These are phyloP conservation scores for Sebastes fasciatus DNA, from an alignment of 2,113 vertebrate genomes.

Conservation along the genomic window DNA sequence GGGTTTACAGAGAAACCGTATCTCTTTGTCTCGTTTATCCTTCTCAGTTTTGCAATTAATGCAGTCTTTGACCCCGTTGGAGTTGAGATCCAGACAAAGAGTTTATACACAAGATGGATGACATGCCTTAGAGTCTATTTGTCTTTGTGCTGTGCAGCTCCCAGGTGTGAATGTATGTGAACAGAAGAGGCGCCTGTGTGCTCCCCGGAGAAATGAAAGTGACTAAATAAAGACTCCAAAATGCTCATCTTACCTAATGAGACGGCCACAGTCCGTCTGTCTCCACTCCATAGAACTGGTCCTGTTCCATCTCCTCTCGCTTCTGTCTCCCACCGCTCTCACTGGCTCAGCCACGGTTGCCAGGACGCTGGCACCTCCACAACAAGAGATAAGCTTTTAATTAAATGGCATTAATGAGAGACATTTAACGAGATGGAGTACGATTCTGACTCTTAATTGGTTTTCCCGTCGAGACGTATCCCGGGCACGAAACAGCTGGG, in stretches of 20 bases:
- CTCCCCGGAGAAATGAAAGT: slow-evolving; percentile 18
- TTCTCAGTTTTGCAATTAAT: slow-evolving; percentile 47
- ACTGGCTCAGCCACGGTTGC: slow-evolving; percentile 26
- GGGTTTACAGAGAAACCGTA: neutral
- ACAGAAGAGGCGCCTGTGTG: neutral
- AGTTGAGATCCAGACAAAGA: slow-evolving; percentile 39
- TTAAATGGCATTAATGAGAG: slow-evolving; percentile 70
- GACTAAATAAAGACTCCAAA: slow-evolving; percentile 23
- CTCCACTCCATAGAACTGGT: slow-evolving; percentile 33
- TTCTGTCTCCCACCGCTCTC: slow-evolving; percentile 24
- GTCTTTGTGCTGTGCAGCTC: slow-evolving; percentile 29
- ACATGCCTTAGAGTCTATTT: slow-evolving; percentile 19
- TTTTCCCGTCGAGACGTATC: slow-evolving; percentile 27
- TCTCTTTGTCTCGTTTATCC: slow-evolving; percentile 34
- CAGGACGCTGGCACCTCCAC: slow-evolving; percentile 38
- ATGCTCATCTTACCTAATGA: slow-evolving; percentile 41
- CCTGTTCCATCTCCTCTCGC: slow-evolving; percentile 20
- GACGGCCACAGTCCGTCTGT: slow-evolving; percentile 22
- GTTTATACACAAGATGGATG: slow-evolving; percentile 57
- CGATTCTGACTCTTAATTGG: slow-evolving; percentile 47
- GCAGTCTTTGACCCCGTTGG: slow-evolving; percentile 35
- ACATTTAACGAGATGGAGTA: slow-evolving; percentile 53
- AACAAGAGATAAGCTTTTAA: slow-evolving; percentile 66
- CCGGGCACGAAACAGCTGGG: slow-evolving; percentile 12
- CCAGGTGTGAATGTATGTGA: slow-evolving; percentile 30